Conservation (phyloP, 2,888 invertebrate genomes). For the Stramonita haemastoma region DNA sequence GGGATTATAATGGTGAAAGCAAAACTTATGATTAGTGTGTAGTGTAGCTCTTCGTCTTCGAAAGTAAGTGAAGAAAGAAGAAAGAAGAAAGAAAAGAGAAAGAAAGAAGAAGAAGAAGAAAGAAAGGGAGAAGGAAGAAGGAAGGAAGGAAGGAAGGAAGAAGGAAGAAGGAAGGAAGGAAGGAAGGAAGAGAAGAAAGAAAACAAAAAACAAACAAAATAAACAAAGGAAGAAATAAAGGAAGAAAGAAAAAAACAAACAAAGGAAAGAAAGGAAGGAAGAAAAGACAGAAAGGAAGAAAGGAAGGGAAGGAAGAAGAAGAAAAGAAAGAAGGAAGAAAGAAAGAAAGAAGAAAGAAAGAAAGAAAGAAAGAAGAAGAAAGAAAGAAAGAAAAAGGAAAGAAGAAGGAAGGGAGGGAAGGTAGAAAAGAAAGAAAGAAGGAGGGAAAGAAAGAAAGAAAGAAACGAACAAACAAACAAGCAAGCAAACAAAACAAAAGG, state of each 20-base stretch:
- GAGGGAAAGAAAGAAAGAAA: no score
- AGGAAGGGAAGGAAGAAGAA: not conserved
- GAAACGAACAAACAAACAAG: no score
- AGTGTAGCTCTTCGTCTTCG: not conserved
- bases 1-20: no score
- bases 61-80: not conserved
- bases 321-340: not conserved
- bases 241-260: not conserved
- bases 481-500: no score
- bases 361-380: no score
- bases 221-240: not conserved
- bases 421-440: no score
- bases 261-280: not conserved
- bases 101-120: not conserved
- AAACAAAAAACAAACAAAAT: not conserved
- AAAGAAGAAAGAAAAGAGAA: not conserved
- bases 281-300: no score
- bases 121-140: not conserved
- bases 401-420: no score
- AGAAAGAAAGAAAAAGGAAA: no score
- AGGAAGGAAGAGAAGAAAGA: not conserved
- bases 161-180: not conserved
- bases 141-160: not conserved
- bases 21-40: no score
- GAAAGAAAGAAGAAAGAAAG: not conserved